phyloP scores from a whole-genome alignment of 2,113 vertebrate species.

The Ranitomeya imitator region DNA sequence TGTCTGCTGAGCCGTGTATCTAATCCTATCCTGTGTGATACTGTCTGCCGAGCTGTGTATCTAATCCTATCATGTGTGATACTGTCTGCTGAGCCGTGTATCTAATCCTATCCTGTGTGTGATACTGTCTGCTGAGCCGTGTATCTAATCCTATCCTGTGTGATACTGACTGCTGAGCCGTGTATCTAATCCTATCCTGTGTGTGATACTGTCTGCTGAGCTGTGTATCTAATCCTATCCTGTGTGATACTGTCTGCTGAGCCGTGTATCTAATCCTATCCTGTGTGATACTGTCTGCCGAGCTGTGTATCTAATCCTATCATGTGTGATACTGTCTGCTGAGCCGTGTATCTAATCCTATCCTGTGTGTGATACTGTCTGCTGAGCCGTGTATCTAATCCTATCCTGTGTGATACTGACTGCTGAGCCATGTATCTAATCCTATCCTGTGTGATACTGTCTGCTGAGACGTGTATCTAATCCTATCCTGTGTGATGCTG shows the following conservation, averaged over 20 bases:
- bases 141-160: background rate
- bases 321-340: too few relatives aligned
- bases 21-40: slow-evolving; percentile 1
- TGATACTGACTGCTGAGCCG: background rate
- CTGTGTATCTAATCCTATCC: background rate
- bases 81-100: background rate
- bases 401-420: background rate
- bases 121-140: background rate
- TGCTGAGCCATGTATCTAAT: background rate
- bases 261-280: background rate
- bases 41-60: background rate
- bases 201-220: background rate
- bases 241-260: background rate
- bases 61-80: slow-evolving; percentile 1
- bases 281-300: too few relatives aligned
- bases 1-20: background rate
- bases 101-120: background rate
- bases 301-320: too few relatives aligned
- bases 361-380: too few relatives aligned
- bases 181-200: slow-evolving; percentile 7
- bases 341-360: too few relatives aligned
- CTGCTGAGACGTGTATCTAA: background rate
- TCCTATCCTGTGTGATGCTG: background rate
- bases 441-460: background rate
- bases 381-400: slow-evolving; percentile 7